Percentiles rank a stretch among this genome's conserved stretches.
These are phyloP conservation scores for Mylabris phalerata DNA, from an alignment of 1,140 invertebrate species.

Conservation along the genomic window DNA sequence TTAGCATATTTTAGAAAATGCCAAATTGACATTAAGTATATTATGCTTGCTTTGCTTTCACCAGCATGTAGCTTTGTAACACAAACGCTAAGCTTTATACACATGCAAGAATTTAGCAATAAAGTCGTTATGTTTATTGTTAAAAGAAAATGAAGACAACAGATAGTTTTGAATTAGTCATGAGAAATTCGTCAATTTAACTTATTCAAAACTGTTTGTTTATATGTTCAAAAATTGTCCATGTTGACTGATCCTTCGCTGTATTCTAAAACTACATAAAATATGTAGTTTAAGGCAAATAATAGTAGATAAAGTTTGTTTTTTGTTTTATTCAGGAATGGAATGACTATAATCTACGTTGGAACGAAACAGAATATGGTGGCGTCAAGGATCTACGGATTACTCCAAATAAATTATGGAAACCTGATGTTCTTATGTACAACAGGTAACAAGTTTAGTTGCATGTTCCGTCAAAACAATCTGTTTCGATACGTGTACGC, in stretches of 20 bases:
- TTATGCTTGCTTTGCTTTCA: slow-evolving; percentile 2
- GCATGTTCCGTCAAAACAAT: slow-evolving; percentile 4
- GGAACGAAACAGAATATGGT: slow-evolving; percentile 94
- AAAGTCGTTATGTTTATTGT: slow-evolving; percentile 7
- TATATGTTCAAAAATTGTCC: not conserved
- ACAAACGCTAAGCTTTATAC: slow-evolving; percentile 5
- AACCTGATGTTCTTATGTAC: slow-evolving; percentile 98
- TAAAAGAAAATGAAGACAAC: not conserved
- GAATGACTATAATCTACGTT: slow-evolving; percentile 97
- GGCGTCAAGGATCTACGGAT: slow-evolving; percentile 94
- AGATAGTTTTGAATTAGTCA: slow-evolving; percentile 3
- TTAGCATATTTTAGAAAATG: not conserved
- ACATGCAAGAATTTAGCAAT: slow-evolving; percentile 5
- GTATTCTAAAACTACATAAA: not conserved
- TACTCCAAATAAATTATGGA: slow-evolving; percentile 94
- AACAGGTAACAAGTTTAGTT: slow-evolving; percentile 71
- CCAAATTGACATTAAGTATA: not conserved
- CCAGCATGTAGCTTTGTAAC: slow-evolving; percentile 9
- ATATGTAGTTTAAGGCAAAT: not conserved
- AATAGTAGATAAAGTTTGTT: not conserved
- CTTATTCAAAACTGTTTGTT: slow-evolving; percentile 5
- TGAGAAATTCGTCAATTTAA: not conserved
- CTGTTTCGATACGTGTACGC: slow-evolving; percentile 6
- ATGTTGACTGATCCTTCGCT: not conserved
- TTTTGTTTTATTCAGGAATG: slow-evolving; percentile 69